Base-by-base conservation (phyloP, 2,888 invertebrate genomes). In the Slavum lentiscoides region DNA sequence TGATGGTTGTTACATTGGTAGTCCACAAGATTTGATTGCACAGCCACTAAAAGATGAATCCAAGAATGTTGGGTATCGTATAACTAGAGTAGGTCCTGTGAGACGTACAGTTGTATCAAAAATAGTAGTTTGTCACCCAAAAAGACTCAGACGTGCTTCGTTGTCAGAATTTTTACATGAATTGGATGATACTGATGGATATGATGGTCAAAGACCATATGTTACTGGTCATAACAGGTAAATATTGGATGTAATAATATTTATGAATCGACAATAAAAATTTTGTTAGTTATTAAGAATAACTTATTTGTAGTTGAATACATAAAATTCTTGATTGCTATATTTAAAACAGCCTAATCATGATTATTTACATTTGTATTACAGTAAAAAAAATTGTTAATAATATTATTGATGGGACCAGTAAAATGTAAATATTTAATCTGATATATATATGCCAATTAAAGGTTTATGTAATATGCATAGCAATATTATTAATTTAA, bases 1-100 rank as follows among this genome's bases (percentile, higher is more conserved):
- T 87, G 97, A 98, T 87, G 97, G 97, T 0, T 96, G 96, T 0
- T 97, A 97, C 87, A 93, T 94, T 17, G 97, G 97, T 7, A 95
- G 95, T 64, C 96, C 97, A 0, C 94, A 94, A 86, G 95, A 95
- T 87, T 88, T 95, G 83, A 93, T 94, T 74, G 91, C 93, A 0
- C 90, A 91, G 84, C 76, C 75, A n/a, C 82, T 77, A 53, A 67
- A 67, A 58, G 80, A 80, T 43, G 72, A 80, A 39, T 64, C 80
- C 17, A 80, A 80, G 21, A 80, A 72, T 72, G 70, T 80, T 72
- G 89, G 90, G 11, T 82, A 82, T 83, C 90, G 91, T 7, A 93
- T 92, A 86, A 91, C 92, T 39, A 88, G 93, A 74, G 89, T 90
- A 82, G 90, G 93, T 84, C 90, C 94, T 84, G 90, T 93, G 83